Evolutionary conservation across 1,140 invertebrate species (phyloP), one percentile per base, ranked within the genome.

Genomic region (Microplitis demolitor): DNA sequence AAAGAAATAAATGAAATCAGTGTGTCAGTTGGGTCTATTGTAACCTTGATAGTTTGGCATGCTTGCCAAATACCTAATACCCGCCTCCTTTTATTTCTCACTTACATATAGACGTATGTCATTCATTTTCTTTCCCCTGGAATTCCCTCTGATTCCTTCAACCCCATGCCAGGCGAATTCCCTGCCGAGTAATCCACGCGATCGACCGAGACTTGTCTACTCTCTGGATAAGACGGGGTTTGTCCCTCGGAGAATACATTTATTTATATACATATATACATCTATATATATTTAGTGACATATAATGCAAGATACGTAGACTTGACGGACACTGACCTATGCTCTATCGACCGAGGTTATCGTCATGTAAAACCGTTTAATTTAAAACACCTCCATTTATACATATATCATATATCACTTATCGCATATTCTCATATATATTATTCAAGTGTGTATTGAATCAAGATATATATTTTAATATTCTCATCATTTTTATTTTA

Each of bases 241-340:
- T 5, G 53, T 54, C 14, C 53, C 14, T n/a, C 13, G 13, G 45
- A 54, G 53, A 54, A 54, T 54, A 45, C 39, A 56, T 56, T 16
- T 16, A 56, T 56, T 16, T 56, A 56, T 56, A 56, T 56, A 56
- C 4, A 45, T 45, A 45, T 2, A 45, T 45, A 6, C 6, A 6
- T 45, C 4, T 45, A 11, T 45, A 4, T 45, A 45, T 45, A 45
- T 45, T 3, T 45, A 45, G 31, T 35, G 61, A 63, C 61, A 34
- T 33, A 60, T 14, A 13, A 24, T 16, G 33, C 60, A 34, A 35
- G 9, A 35, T n/a, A 63, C 61, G 35, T 34, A 63, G 53, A 33
- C 58, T 60, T 24, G 37, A 63, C 61, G 61, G 61, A 35, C 61
- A 63, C 61, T 63, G 61, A 63, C 61, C 61, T 63, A 63, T 35